Evolutionary conservation across 2,888 invertebrate species (phyloP), one percentile per base, ranked within the genome.

Genomic region (Chrysolina americana): DNA sequence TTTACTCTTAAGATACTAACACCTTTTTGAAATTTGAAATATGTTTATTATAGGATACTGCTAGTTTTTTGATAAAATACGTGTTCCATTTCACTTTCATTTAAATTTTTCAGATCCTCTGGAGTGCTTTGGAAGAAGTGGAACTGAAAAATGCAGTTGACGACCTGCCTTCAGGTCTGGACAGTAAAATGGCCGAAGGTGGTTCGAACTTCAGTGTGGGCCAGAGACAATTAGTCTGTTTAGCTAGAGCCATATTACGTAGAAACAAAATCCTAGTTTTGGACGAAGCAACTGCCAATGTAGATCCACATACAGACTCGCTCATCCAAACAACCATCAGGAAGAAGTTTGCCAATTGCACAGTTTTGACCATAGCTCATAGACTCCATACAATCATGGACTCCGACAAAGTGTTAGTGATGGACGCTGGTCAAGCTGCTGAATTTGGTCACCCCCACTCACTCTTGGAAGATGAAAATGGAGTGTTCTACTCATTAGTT

Each of bases 381-480:
- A 90, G 96, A 63, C 90, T 96, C 5, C 92, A 96, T 83, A 96
- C 96, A 0, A 93, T 96, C 68, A 95, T 96, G 93, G 95, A 96
- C 87, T 94, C 94, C 0, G 94, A 95, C 88, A 91, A 92, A 48
- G 93, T 95, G 69, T 85, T 96, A 78, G 95, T 95, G 11, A 92
- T 96, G 91, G 94, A 95, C 85, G 93, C 93, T 44, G 96, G 96
- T 0, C 91, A 56, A 41, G 90, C 93, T 84, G 91, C 92, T 0
- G 96, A 97, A 87, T 92, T 94, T 48, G 96, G 93, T 3, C 93
- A 93, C 83, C 96, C 97, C 0, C 91, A 91, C 83, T 89, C 91
- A 78, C 85, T 95, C 63, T 84, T 95, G 63, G 89, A 91, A 50
- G 73, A 78, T 23, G 59, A 78, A 21, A 69, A 70, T 6, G 83